These are phyloP conservation scores for Onthophagus taurus DNA, from an alignment of 1,140 invertebrate species.

Conservation along the genomic window DNA sequence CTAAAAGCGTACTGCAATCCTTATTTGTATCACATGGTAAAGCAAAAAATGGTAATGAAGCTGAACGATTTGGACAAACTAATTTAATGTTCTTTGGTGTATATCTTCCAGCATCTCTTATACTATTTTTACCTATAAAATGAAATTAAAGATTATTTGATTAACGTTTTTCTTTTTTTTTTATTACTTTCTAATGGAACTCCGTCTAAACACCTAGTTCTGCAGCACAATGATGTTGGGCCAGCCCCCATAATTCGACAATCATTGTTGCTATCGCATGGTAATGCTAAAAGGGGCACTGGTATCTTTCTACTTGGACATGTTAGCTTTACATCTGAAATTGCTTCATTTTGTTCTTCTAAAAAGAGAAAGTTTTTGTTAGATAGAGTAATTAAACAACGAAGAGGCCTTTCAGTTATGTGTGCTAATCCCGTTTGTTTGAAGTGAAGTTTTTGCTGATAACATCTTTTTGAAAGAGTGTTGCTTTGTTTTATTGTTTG, in stretches of 20 bases:
- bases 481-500: too few species aligned
- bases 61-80: conserved; percentile 14
- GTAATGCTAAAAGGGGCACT: conserved; percentile 15
- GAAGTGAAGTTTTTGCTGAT: too few species aligned
- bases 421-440: too few species aligned
- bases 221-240: conserved; percentile 12
- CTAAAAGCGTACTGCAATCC: conserved; percentile 15
- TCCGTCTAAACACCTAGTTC: conserved; percentile 15
- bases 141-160: not conserved
- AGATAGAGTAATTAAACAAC: too few species aligned
- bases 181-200: conserved; percentile 12
- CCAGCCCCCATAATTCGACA: conserved; percentile 15
- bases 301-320: conserved; percentile 8
- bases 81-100: not conserved
- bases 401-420: too few species aligned
- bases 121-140: not conserved
- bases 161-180: not conserved
- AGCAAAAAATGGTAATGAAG: conserved; percentile 14
- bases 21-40: conserved; percentile 14
- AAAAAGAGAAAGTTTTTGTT: too few species aligned
- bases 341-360: too few species aligned
- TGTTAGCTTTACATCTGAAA: too few species aligned
- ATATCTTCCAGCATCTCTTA: not conserved
- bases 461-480: too few species aligned
- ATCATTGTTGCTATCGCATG: conserved; percentile 17